These are phyloP conservation scores for Drosophila persimilis DNA, from an alignment of 1,140 invertebrate species.

Conservation along the genomic window DNA sequence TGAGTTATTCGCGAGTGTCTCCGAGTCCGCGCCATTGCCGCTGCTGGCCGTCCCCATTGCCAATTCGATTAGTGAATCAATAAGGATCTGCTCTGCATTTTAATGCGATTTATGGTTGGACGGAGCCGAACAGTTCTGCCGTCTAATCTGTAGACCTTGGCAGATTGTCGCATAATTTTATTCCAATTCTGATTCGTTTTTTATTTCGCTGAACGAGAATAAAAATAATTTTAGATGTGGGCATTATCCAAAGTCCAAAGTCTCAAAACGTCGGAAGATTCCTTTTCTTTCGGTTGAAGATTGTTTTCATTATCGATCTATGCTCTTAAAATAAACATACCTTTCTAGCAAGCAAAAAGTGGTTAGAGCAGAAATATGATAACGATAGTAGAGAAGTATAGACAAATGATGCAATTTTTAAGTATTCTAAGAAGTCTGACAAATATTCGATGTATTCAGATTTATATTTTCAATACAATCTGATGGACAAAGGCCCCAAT, in stretches of 20 bases:
- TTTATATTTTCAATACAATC: background rate
- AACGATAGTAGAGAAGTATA: no score
- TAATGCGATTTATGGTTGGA: conserved; percentile 64
- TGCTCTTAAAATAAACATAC: no score
- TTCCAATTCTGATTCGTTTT: conserved; percentile 42
- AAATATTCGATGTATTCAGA: no score
- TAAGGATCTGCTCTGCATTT: conserved; percentile 77
- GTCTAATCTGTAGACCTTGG: background rate
- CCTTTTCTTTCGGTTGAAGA: background rate
- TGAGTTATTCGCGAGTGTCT: conserved; percentile 75
- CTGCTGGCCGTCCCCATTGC: conserved; percentile 25
- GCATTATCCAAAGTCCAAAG: background rate
- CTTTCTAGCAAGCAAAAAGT: no score
- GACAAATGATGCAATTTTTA: no score
- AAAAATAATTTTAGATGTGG: conserved; percentile 31
- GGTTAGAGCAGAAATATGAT: no score
- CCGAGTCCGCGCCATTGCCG: conserved; percentile 38
- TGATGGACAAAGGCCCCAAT: no score
- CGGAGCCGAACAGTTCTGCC: conserved; percentile 8
- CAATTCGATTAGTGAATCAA: conserved; percentile 76
- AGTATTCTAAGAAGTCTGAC: no score
- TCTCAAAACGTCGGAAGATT: background rate
- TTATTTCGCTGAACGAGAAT: conserved; percentile 47
- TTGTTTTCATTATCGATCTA: no score
- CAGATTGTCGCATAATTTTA: conserved; percentile 57